Conservation (phyloP, 2,113 vertebrate genomes). For the Murina feae region DNA sequence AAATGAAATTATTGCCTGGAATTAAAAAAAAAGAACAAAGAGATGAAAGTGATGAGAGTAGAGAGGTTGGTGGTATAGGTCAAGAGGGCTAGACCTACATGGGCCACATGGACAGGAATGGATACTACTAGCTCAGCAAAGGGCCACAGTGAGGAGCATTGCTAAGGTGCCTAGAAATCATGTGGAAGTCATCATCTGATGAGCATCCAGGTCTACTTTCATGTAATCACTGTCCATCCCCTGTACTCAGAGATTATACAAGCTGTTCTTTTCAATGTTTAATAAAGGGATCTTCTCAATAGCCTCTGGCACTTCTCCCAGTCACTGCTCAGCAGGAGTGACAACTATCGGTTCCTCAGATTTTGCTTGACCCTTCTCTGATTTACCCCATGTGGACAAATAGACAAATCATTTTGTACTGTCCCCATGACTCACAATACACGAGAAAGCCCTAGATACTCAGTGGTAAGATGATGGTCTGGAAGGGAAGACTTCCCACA, state of each 20-base stretch:
- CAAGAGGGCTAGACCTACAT: background rate
- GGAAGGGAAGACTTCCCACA: background rate
- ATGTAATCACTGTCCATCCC: background rate
- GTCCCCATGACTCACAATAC: background rate
- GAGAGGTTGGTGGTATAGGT: background rate
- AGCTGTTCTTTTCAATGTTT: conserved; percentile 1
- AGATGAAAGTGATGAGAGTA: background rate
- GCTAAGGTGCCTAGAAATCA: background rate
- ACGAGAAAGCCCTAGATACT: background rate
- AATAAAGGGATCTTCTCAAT: conserved; percentile 31
- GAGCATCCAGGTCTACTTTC: background rate
- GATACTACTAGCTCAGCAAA: background rate
- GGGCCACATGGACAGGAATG: background rate
- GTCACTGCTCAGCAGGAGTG: conserved; percentile 39
- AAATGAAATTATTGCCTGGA: background rate
- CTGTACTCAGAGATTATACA: background rate
- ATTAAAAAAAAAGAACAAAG: background rate
- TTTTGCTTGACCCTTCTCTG: conserved; percentile 33
- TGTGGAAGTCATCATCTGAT: background rate
- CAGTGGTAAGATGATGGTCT: background rate
- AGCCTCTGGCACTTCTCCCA: conserved; percentile 37
- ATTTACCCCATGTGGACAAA: conserved; percentile 31
- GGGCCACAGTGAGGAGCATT: background rate
- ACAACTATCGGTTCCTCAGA: conserved; percentile 15
- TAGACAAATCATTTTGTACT: conserved; percentile 24